Evolutionary conservation across 2,888 invertebrate genomes (phyloP).

Genomic region (Eumacrocentrus americanus): DNA sequence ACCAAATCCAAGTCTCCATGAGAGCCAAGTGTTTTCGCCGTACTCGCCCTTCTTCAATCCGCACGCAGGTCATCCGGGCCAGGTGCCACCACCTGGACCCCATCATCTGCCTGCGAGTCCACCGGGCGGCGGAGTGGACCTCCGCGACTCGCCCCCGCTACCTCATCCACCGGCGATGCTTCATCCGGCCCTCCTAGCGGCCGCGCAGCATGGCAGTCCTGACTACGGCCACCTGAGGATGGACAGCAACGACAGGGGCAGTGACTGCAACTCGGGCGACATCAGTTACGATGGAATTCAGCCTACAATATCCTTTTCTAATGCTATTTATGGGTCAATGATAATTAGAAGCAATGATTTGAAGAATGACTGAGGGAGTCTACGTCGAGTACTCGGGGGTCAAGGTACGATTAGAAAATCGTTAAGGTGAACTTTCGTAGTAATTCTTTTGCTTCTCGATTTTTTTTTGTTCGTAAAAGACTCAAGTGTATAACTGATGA

Average conservation of each 20-base stretch:
- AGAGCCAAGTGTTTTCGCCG: conserved; percentile 91
- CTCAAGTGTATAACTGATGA: conserved; percentile 10
- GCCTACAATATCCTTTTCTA: conserved; percentile 95
- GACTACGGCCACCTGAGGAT: conserved; percentile 79
- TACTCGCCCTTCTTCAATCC: conserved; percentile 87
- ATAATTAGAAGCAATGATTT: too few relatives aligned
- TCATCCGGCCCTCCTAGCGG: conserved; percentile 84
- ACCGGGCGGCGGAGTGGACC: conserved; percentile 71
- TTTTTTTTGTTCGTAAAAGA: conserved; percentile 16
- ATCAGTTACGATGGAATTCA: conserved; percentile 90
- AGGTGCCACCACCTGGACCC: conserved; percentile 57
- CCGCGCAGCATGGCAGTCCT: conserved; percentile 81
- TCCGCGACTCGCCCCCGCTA: conserved; percentile 83
- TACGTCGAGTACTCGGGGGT: too few relatives aligned
- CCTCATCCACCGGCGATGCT: conserved; percentile 81
- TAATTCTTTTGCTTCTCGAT: conserved; percentile 2
- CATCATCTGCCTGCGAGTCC: conserved; percentile 64
- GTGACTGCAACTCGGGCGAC: conserved; percentile 91
- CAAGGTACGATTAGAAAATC: not conserved
- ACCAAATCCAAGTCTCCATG: conserved; percentile 93
- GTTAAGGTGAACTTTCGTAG: not conserved
- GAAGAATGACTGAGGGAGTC: too few relatives aligned
- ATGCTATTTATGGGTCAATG: too few relatives aligned
- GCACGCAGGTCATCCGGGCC: conserved; percentile 57
- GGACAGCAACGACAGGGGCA: conserved; percentile 85